Conservation (phyloP, 2,888 invertebrate genomes). For the Polia nebulosa region DNA sequence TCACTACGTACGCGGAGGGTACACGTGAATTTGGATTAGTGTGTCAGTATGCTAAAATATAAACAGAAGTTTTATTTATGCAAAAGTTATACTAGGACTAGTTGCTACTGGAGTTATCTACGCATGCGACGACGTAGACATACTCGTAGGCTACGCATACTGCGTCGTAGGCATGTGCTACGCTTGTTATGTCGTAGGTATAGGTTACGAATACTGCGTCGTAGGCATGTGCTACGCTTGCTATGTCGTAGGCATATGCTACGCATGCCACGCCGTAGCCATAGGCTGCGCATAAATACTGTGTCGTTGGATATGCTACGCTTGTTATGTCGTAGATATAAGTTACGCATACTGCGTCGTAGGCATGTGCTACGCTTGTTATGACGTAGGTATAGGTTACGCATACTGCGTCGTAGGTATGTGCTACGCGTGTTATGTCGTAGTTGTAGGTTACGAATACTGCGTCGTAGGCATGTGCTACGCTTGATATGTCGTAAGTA, state of each 20-base stretch:
- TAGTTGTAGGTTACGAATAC: background rate
- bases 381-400: background rate
- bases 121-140: slow-evolving; percentile 16
- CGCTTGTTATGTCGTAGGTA: background rate
- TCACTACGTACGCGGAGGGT: slow-evolving; percentile 7
- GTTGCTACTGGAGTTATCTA: background rate
- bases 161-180: background rate
- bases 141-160: background rate
- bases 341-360: too few species aligned
- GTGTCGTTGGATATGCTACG: background rate
- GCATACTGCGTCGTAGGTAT: background rate
- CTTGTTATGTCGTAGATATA: background rate
- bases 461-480: too few species aligned
- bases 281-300: background rate
- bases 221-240: background rate
- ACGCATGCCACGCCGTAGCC: background rate
- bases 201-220: background rate
- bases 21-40: slow-evolving; percentile 3
- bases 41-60: slow-evolving; percentile 9
- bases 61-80: background rate
- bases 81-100: background rate
- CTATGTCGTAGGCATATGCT: background rate
- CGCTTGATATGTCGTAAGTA: too few species aligned
- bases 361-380: too few species aligned
- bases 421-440: background rate